phyloP scores from a whole-genome alignment of 1,140 invertebrate species.

The Pissodes strobi region DNA sequence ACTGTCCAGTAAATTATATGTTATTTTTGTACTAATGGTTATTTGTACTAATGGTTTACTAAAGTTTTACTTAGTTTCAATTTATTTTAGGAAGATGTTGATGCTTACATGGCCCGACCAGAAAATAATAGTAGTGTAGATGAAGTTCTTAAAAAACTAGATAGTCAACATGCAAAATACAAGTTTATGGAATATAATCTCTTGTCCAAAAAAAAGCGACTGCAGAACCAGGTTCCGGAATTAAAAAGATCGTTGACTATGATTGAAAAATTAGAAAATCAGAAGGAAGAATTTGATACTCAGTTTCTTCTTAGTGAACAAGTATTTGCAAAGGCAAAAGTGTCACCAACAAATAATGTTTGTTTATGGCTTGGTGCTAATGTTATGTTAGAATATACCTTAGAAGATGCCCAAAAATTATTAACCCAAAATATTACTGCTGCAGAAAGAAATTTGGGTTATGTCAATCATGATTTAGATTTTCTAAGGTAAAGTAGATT shows the following conservation, averaged over 20 bases:
- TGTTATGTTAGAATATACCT: slow-evolving; percentile 96
- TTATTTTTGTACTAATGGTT: too few relatives aligned
- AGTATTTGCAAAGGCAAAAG: slow-evolving; percentile 87
- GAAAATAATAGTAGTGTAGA: slow-evolving; percentile 83
- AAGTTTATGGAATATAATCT: slow-evolving; percentile 96
- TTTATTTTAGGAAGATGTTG: slow-evolving; percentile 89
- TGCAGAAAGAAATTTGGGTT: slow-evolving; percentile 81
- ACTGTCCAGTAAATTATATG: too few relatives aligned
- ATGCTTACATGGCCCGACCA: slow-evolving; percentile 83
- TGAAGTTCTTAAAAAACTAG: slow-evolving; percentile 80
- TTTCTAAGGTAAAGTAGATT: slow-evolving; percentile 67
- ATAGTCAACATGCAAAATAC: slow-evolving; percentile 93
- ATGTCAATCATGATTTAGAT: slow-evolving; percentile 90
- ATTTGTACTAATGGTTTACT: too few relatives aligned
- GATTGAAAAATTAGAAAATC: slow-evolving; percentile 84
- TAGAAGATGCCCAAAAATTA: slow-evolving; percentile 89
- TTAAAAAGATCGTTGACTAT: slow-evolving; percentile 89
- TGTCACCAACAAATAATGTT: slow-evolving; percentile 91
- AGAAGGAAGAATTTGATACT: slow-evolving; percentile 83
- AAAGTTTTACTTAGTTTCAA: too few relatives aligned
- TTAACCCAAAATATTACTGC: slow-evolving; percentile 86
- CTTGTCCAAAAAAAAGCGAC: slow-evolving; percentile 77
- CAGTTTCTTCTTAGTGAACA: slow-evolving; percentile 95
- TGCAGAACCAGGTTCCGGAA: slow-evolving; percentile 91
- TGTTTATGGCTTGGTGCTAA: slow-evolving; percentile 98